Conservation (phyloP, 2,888 invertebrate species). For the Chrysopilus asiliformis region DNA sequence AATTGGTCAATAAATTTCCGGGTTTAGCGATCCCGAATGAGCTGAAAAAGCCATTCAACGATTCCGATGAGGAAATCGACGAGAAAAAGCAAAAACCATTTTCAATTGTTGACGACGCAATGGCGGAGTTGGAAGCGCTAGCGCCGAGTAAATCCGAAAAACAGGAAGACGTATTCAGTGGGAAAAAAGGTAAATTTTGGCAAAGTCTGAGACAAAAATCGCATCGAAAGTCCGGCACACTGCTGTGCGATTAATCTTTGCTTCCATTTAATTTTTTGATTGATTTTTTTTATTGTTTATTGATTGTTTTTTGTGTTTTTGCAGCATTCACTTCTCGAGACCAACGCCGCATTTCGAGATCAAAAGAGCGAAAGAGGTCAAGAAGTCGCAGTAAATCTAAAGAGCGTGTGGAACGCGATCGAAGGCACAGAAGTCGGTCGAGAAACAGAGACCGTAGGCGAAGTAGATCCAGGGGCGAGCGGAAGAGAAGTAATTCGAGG, state of each 20-base stretch:
- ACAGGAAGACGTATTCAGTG: too few species aligned
- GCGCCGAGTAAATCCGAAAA: constrained; percentile 70
- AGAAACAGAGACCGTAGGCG: constrained; percentile 18
- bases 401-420: constrained; percentile 18
- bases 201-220: constrained; percentile 14
- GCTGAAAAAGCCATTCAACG: constrained; percentile 37
- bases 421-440: constrained; percentile 21
- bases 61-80: too few species aligned
- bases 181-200: constrained; percentile 15
- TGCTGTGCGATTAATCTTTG: too few species aligned
- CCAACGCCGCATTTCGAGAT: constrained; percentile 10
- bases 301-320: too few species aligned
- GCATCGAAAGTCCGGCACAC: too few species aligned
- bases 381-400: constrained; percentile 16
- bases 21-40: constrained; percentile 72
- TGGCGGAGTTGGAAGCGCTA: constrained; percentile 74
- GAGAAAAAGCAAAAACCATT: constrained; percentile 31
- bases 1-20: constrained; percentile 59
- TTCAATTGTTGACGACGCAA: constrained; percentile 60
- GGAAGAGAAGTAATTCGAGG: constrained; percentile 16
- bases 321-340: too few species aligned
- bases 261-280: too few species aligned
- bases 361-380: constrained; percentile 17
- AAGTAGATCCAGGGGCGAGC: constrained; percentile 19
- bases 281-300: too few species aligned